Conservation (phyloP, 2,888 invertebrate species). For the Oscheius sp. region DNA sequence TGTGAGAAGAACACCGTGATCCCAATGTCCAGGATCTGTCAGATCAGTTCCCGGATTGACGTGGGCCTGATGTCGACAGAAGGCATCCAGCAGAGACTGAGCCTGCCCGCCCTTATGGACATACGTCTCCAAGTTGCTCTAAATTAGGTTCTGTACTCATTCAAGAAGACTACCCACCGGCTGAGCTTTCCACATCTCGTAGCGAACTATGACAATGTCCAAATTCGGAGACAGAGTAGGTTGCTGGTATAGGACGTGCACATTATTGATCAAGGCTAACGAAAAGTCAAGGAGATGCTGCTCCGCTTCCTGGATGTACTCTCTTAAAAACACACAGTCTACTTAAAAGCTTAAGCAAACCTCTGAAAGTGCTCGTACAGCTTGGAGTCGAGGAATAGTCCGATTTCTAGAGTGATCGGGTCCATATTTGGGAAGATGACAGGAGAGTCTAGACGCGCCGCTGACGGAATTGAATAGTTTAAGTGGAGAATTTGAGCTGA, state of each 20-base stretch:
- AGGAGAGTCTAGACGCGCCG: slow-evolving; percentile 69
- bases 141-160: slow-evolving; percentile 2
- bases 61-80: slow-evolving; percentile 71
- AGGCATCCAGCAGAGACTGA: slow-evolving; percentile 70
- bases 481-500: slow-evolving; percentile 54
- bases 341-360: slow-evolving; percentile 30
- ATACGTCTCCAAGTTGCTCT: slow-evolving; percentile 64
- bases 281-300: slow-evolving; percentile 72
- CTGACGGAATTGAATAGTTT: slow-evolving; percentile 71
- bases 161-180: slow-evolving; percentile 54
- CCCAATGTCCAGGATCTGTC: slow-evolving; percentile 72
- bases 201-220: slow-evolving; percentile 72
- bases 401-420: slow-evolving; percentile 72
- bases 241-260: slow-evolving; percentile 71
- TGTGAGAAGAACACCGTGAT: slow-evolving; percentile 72
- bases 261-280: slow-evolving; percentile 72
- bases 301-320: slow-evolving; percentile 69
- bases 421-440: slow-evolving; percentile 73
- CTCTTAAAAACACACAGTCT: slow-evolving; percentile 39
- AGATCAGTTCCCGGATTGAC: slow-evolving; percentile 72
- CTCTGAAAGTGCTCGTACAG: slow-evolving; percentile 71
- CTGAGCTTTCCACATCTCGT: slow-evolving; percentile 73
- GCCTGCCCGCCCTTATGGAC: slow-evolving; percentile 73
- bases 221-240: slow-evolving; percentile 69
- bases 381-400: slow-evolving; percentile 70